Evolutionary conservation across 35 echinoderm and acorn worm genomes (phyloP).

Genomic region (Ophiothrix spiculata): DNA sequence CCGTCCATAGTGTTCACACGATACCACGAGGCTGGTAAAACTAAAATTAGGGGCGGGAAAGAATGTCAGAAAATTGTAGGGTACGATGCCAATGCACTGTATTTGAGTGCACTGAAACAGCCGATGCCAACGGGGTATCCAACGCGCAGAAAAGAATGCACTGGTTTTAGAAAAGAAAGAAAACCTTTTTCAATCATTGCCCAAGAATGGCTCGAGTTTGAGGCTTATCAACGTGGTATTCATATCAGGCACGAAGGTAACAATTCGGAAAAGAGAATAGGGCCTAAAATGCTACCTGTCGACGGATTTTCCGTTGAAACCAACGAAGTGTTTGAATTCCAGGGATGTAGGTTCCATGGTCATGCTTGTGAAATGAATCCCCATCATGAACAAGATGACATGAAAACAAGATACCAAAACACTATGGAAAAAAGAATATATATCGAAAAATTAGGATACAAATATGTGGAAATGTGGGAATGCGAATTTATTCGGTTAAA

Average conservation of each 20-base stretch:
- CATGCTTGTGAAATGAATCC: not conserved
- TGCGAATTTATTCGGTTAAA: conserved; percentile 30
- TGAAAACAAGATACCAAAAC: not conserved
- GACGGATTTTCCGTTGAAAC: conserved; percentile 29
- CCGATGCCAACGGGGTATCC: conserved; percentile 44
- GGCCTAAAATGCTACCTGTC: conserved; percentile 9
- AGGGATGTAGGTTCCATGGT: conserved; percentile 31
- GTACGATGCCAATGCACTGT: conserved; percentile 63
- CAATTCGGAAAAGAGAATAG: conserved; percentile 25
- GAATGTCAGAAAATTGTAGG: conserved; percentile 26
- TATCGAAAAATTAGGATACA: conserved; percentile 15
- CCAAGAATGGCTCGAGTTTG: conserved; percentile 51
- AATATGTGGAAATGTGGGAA: conserved; percentile 42
- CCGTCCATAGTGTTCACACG: conserved; percentile 27
- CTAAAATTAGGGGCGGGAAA: conserved; percentile 40
- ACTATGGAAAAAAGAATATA: conserved; percentile 27
- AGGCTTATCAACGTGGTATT: conserved; percentile 9
- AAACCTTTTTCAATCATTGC: conserved; percentile 12
- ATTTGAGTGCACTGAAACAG: conserved; percentile 37
- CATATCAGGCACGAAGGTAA: conserved; percentile 24
- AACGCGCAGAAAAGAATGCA: conserved; percentile 18
- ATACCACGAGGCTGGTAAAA: conserved; percentile 7
- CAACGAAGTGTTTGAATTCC: conserved; percentile 4
- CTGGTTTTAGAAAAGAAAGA: conserved; percentile 22
- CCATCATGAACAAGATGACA: not conserved